Evolutionary conservation across 2,888 invertebrate species (phyloP), one percentile per base, ranked within the genome.

Genomic region (Notocelia uddmanniana): DNA sequence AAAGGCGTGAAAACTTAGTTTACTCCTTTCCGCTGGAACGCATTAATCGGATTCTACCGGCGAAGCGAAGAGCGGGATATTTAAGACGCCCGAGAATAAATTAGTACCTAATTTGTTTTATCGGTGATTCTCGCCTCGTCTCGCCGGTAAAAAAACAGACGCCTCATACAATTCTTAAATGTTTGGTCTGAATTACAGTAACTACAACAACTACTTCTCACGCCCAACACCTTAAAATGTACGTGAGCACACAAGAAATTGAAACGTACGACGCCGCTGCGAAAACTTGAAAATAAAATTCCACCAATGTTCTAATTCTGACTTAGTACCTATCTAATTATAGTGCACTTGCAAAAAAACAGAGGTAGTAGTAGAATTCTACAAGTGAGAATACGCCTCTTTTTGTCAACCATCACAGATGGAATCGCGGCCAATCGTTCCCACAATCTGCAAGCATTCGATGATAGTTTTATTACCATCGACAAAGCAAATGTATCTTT

Each of bases 1-100:
- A 45, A 71, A 71, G 71, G 71, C 59, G 59, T 71, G 70, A 63
- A n/a, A 15, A 59, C 26, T 59, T 26, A 15, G 31, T 23, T 6
- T 41, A 23, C 34, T 19, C n/a, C 9, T 15, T 21, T n/a, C 60
- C 48, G 23, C 23, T 23, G 37, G 26, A 45, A 37, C 37, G 31
- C 18, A 2, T 57, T 11, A 31, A 57, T 31, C 34, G 8, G 18
- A 13, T 13, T 57, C 18, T 18, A n/a, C n/a, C n/a, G n/a, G n/a
- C n/a, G n/a, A n/a, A n/a, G n/a, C n/a, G n/a, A n/a, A n/a, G n/a
- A n/a, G n/a, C n/a, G n/a, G n/a, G n/a, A n/a, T n/a, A n/a, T n/a
- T n/a, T n/a, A n/a, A n/a, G n/a, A n/a, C n/a, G n/a, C n/a, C n/a
- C n/a, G n/a, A n/a, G n/a, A n/a, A n/a, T n/a, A n/a, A n/a, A n/a